A percentile compares a stretch with the other conserved stretches of the same genome.
Conservation (phyloP, 1,140 invertebrate genomes). For the Drosophila chauvacae region DNA sequence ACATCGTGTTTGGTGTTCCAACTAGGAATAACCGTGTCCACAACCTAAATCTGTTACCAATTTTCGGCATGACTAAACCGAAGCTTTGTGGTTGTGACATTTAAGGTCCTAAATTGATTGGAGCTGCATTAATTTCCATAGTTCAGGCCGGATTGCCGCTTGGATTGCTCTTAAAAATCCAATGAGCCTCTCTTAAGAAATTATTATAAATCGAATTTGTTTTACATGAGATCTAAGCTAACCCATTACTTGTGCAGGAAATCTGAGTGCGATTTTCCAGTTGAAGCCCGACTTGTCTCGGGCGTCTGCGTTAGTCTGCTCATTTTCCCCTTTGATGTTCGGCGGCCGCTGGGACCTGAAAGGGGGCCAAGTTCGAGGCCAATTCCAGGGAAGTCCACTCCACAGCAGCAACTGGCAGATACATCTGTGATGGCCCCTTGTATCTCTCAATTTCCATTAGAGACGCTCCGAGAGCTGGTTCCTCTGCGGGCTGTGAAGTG, state of each 20-base stretch:
- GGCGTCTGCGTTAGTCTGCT: background rate
- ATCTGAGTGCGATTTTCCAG: constrained; percentile 3
- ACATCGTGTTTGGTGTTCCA: background rate
- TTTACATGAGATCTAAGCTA: background rate
- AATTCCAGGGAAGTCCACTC: constrained; percentile 80
- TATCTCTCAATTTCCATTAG: constrained; percentile 79
- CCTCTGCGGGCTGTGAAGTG: constrained; percentile 50
- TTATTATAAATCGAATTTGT: background rate
- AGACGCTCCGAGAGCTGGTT: constrained; percentile 20
- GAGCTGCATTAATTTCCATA: too few relatives aligned
- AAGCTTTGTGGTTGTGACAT: background rate
- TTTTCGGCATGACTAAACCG: background rate
- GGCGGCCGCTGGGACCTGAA: constrained; percentile 40
- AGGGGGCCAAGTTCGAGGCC: constrained; percentile 58
- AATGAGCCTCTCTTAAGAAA: background rate
- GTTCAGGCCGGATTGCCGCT: background rate
- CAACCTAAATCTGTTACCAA: background rate
- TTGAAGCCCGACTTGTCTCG: background rate
- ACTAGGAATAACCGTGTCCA: background rate
- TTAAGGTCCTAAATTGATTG: background rate
- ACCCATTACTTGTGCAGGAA: too few relatives aligned
- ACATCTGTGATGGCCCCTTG: constrained; percentile 25
- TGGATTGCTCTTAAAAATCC: background rate
- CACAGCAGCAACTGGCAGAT: constrained; percentile 30
- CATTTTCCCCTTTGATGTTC: constrained; percentile 25